A percentile compares a stretch with the other conserved stretches of the same genome.
These are phyloP conservation scores for Stegodyphus dumicola DNA, from an alignment of 1,140 invertebrate species.

Conservation along the genomic window DNA sequence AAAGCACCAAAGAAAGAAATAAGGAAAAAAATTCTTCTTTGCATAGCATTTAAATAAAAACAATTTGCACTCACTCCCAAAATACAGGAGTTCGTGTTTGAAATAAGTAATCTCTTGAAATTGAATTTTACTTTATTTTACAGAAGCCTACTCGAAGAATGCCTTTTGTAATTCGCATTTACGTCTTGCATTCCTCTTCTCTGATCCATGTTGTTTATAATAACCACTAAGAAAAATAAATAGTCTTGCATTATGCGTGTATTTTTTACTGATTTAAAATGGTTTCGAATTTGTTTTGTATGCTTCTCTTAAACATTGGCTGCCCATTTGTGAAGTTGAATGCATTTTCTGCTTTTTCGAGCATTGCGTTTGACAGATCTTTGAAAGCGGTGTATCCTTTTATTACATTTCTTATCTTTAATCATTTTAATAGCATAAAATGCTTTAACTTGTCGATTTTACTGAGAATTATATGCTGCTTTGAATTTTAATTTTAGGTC, in stretches of 20 bases:
- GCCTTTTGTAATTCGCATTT: conserved; percentile 39
- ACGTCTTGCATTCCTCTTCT: background rate
- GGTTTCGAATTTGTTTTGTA: too few relatives aligned
- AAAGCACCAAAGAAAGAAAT: conserved; percentile 9
- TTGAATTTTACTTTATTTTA: conserved; percentile 39
- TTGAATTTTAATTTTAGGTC: too few relatives aligned
- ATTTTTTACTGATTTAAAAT: too few relatives aligned
- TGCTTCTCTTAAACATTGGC: too few relatives aligned
- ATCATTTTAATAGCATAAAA: too few relatives aligned
- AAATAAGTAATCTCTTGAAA: conserved; percentile 44
- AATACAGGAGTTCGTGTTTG: conserved; percentile 16
- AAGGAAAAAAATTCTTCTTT: background rate
- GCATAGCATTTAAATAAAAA: conserved; percentile 42
- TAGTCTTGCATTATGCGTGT: background rate
- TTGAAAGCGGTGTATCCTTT: too few relatives aligned
- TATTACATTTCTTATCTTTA: too few relatives aligned
- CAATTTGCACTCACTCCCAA: conserved; percentile 40
- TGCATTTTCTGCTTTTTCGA: too few relatives aligned
- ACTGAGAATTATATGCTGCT: too few relatives aligned
- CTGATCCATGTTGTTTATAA: conserved; percentile 46
- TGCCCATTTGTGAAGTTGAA: too few relatives aligned
- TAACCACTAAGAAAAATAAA: conserved; percentile 49
- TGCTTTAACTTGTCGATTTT: too few relatives aligned
- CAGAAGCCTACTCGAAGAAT: background rate
- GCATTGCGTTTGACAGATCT: too few relatives aligned